Conservation (phyloP, 2,113 vertebrate genomes). For the Eretmochelys imbricata region DNA sequence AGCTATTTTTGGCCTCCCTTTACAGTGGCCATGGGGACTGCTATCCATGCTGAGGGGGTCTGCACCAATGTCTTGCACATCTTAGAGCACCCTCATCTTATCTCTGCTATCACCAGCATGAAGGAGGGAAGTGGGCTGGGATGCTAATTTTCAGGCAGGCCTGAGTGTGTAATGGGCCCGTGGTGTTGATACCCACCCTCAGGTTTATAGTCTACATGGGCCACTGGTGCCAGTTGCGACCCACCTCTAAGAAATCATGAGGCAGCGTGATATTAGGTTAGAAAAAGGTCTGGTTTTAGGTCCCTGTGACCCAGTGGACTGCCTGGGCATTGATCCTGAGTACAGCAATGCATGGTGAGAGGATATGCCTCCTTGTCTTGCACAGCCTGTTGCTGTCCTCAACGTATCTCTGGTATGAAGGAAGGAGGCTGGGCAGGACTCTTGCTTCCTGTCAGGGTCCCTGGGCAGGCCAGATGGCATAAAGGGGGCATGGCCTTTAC, state of each 20-base stretch:
- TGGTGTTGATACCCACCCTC: not conserved
- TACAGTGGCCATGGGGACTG: not conserved
- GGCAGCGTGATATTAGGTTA: not conserved
- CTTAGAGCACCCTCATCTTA: not conserved
- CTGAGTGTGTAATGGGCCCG: no score
- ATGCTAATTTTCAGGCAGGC: not conserved
- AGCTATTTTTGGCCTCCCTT: not conserved
- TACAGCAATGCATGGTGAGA: not conserved
- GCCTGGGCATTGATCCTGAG: not conserved
- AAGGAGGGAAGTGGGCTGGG: not conserved
- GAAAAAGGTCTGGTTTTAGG: not conserved
- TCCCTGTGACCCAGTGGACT: not conserved
- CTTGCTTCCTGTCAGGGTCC: not conserved
- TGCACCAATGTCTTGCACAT: not conserved
- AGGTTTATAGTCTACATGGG: no score
- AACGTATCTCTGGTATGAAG: no score
- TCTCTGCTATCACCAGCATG: not conserved
- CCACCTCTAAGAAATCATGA: not conserved
- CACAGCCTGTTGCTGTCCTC: not conserved
- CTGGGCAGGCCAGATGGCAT: not conserved
- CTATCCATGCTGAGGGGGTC: not conserved
- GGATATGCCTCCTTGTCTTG: not conserved
- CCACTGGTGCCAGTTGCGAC: not conserved
- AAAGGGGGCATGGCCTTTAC: not conserved
- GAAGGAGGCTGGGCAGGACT: not conserved